Evolutionary conservation across 2,888 invertebrate species (phyloP).

Genomic region (Cenopis cana): DNA sequence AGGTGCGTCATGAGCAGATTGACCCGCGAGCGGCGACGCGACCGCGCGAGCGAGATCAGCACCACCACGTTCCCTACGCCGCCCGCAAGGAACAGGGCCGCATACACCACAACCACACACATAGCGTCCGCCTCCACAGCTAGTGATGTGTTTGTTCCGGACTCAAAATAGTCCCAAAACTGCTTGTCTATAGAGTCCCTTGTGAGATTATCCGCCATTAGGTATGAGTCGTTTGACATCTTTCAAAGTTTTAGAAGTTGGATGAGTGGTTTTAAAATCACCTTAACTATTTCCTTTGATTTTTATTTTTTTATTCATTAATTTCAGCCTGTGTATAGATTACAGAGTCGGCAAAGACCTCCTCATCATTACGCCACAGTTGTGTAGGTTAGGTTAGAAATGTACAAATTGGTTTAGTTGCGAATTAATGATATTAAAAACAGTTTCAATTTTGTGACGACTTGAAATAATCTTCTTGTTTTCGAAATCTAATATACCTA

Average conservation of each 20-base stretch:
- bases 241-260: no score
- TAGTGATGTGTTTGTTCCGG: conserved; percentile 43
- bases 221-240: conserved; percentile 8
- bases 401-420: no score
- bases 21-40: conserved; percentile 89
- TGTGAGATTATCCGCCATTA: conserved; percentile 13
- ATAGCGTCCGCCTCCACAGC: conserved; percentile 47
- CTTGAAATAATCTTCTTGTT: no score
- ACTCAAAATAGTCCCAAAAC: conserved; percentile 76
- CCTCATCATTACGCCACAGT: no score
- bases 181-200: conserved; percentile 54
- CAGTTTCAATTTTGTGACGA: no score
- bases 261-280: background rate
- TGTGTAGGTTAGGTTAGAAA: no score
- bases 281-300: no score
- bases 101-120: conserved; percentile 86
- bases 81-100: conserved; percentile 86
- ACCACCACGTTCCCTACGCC: conserved; percentile 90
- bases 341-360: no score
- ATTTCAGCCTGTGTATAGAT: no score
- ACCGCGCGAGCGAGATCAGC: conserved; percentile 86
- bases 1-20: conserved; percentile 92
- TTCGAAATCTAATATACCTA: no score
- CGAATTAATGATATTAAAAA: no score
- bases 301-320: no score